phyloP scores from a whole-genome alignment of 1,140 invertebrate genomes.

The Reticulitermes speratus region DNA sequence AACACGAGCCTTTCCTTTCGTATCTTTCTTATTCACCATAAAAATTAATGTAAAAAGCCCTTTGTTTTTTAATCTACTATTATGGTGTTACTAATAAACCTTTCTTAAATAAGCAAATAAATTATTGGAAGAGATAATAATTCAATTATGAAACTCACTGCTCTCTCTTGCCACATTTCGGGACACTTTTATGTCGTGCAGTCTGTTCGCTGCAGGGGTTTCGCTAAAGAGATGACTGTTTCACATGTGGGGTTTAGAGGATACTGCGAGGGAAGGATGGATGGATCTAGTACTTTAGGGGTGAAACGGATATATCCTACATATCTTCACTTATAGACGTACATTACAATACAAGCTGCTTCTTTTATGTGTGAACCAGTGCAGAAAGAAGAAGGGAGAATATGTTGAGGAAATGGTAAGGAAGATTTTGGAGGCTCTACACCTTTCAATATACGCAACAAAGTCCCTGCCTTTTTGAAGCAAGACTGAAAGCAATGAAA shows the following conservation, averaged over 20 bases:
- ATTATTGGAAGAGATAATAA: background rate
- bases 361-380: background rate
- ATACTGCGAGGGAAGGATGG: background rate
- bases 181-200: background rate
- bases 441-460: background rate
- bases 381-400: background rate
- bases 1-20: no score
- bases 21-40: no score
- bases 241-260: background rate
- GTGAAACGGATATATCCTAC: background rate
- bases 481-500: no score
- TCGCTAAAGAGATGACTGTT: background rate
- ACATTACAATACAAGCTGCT: background rate
- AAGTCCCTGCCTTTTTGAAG: no score
- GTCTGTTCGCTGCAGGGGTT: background rate
- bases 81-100: no score
- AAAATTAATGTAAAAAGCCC: no score
- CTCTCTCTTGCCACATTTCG: background rate
- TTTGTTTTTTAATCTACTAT: no score
- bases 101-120: no score
- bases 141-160: background rate
- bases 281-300: background rate
- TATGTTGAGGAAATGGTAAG: conserved; percentile 1
- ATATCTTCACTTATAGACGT: background rate
- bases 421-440: background rate